Base-by-base conservation (phyloP, 2,113 vertebrate genomes). In the Halcyon senegalensis region DNA sequence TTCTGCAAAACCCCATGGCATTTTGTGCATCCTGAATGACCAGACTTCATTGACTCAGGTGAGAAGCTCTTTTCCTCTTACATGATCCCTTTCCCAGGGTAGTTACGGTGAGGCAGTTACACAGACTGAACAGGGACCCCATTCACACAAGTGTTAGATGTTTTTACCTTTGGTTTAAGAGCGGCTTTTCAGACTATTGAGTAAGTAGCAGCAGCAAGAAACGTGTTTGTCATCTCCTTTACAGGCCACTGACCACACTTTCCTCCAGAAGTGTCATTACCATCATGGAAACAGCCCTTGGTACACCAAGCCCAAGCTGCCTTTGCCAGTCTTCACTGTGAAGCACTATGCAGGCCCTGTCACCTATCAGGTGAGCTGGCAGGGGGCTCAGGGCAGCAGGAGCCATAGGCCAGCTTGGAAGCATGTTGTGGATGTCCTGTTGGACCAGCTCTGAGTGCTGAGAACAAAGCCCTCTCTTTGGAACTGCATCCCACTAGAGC, bases 251-350 rank as follows among this genome's bases (percentile, higher is more conserved):
- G 99, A 99, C 97, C 99, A 99, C 95, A 99, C 99, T 83, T 99
- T 99, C 94, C 98, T 99, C 30, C 99, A 99, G 95, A 99, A 99
- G 95, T 99, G 99, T 97, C 99, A 99, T 96, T 99, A 99, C 82
- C 99, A 99, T 96, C 99, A 99, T 39, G 97, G 98, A 7, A 97
- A 98, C 75, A 99, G 97, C 84, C 98, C 97, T 3, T 98, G 97
- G 98, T 99, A 99, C 41, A 73, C 91, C 97, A 99, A 99, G 93
- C 99, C 99, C 85, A 99, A 98, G 94, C 97, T 99, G 91, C 99
- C 99, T 43, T 94, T 99, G 91, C 99, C 99, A n/a, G 98, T 99
- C 62, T 99, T 99, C 96, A 99, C 98, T 1, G 87, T 99, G 89
- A 98, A 98, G 31, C 99, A 99, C 96, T 98, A 98, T 5, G 99